A percentile compares a stretch with the other conserved stretches of the same genome.
phyloP scores from a whole-genome alignment of 2,113 vertebrate species.

The Hymenochirus boettgeri region DNA sequence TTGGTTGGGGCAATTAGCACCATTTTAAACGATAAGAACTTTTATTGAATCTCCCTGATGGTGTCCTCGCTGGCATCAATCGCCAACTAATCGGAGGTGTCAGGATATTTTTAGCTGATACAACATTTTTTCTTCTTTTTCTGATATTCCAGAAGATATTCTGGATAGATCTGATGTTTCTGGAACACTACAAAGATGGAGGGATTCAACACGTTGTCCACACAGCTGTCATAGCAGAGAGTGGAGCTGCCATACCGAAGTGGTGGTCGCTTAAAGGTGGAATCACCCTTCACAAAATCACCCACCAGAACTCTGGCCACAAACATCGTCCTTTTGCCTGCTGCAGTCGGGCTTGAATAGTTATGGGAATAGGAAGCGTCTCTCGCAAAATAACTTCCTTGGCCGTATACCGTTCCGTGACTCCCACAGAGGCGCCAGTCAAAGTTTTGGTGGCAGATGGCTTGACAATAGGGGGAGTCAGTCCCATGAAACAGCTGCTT shows the following conservation, averaged over 20 bases:
- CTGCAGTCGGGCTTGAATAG: constrained; percentile 9
- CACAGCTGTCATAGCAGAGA: constrained; percentile 59
- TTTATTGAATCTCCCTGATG: no score
- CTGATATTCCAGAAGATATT: constrained; percentile 54
- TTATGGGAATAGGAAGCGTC: constrained; percentile 55
- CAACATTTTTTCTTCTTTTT: neutral
- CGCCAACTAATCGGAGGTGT: no score
- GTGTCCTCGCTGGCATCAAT: no score
- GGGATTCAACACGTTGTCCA: constrained; percentile 46
- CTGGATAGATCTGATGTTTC: constrained; percentile 67
- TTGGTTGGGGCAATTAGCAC: no score
- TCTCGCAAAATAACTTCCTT: constrained; percentile 70
- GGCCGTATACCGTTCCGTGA: constrained; percentile 66
- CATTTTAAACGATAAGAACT: no score
- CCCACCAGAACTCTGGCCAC: constrained; percentile 56
- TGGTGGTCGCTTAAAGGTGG: constrained; percentile 43
- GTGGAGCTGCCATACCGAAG: constrained; percentile 40
- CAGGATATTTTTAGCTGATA: constrained; percentile 4
- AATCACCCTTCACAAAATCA: constrained; percentile 46
- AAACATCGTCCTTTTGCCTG: constrained; percentile 48
- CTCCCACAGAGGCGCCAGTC: constrained; percentile 71
- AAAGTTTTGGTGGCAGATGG: constrained; percentile 70
- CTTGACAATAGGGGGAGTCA: constrained; percentile 38
- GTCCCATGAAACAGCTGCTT: constrained; percentile 69
- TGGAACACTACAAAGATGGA: constrained; percentile 68